phyloP scores from a whole-genome alignment of 2,113 vertebrate species.

The Okapia johnstoni region DNA sequence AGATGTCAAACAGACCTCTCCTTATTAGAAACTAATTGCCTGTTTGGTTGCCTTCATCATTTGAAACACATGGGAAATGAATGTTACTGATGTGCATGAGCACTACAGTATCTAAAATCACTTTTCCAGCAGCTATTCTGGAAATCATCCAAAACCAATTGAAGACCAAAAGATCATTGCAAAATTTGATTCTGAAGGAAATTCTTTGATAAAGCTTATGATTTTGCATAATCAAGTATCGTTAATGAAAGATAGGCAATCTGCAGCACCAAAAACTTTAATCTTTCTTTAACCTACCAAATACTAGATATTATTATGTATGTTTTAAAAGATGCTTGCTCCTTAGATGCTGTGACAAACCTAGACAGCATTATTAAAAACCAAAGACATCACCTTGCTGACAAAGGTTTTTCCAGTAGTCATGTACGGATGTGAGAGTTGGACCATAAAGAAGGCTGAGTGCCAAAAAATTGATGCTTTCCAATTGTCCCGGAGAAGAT shows the following conservation, averaged over 20 bases:
- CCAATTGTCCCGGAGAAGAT: not conserved
- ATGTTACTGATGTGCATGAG: not conserved
- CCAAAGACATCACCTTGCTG: not conserved
- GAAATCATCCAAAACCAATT: constrained; percentile 17
- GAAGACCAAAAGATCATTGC: not conserved
- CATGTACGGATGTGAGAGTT: not conserved
- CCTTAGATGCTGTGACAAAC: not conserved
- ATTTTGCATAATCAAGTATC: not conserved
- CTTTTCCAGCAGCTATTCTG: not conserved
- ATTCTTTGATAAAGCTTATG: not conserved
- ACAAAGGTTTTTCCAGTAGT: not conserved
- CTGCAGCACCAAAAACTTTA: not conserved
- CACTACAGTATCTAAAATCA: not conserved
- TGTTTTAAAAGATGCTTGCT: not conserved
- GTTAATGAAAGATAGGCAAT: not conserved
- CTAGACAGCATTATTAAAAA: not conserved
- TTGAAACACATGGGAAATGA: not conserved
- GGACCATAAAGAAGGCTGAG: not conserved
- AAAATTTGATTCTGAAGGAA: not conserved
- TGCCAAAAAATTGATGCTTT: not conserved
- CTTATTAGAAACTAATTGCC: not conserved
- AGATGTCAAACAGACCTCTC: not conserved
- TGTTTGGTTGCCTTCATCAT: not conserved
- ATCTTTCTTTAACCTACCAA: not conserved
- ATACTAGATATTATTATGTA: not conserved